Base-by-base conservation (phyloP, 1,140 invertebrate species). In the Drosophila nebulosa region DNA sequence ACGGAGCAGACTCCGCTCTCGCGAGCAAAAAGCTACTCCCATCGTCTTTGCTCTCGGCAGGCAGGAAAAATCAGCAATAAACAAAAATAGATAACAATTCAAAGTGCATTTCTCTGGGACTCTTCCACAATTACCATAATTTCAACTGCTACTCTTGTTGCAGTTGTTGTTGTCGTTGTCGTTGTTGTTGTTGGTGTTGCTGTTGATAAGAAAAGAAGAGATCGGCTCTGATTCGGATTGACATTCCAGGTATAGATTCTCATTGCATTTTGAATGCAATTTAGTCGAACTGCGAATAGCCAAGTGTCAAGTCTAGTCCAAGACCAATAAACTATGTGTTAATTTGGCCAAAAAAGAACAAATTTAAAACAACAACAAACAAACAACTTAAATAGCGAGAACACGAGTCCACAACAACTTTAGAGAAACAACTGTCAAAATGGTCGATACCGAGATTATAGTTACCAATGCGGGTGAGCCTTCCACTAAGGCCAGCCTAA, bases 401-500 rank as follows among this genome's bases (percentile, higher is more conserved):
- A 35, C 6, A 63, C n/a, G 10, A 14, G 16, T n/a, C 10, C 35
- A 51, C 35, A 51, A 50, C 18, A 18, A 68, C 50, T 32, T 55
- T 35, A 24, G 0, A 21, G 32, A 22, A 10, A 36, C 26, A 14
- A 27, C 22, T 24, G 50, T 51, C 18, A 73, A 72, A 60, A 91
- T 91, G 90, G 64, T 60, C 26, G 91, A 91, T 57, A 88, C 90
- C 51, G 90, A 91, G 78, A 91, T 91, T 53, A 83, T 91, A 42
- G 76, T 91, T 35, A 91, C 90, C 63, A 79, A 85, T 52, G 71
- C 88, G 22, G 74, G 66, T n/a, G 89, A 90, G 56, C 78, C 89
- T 0, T 85, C 70, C 7, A 79, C 81, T 14, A 94, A 94, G 90
- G 94, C 94, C 78, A 96, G 94, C 79, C 95, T 98, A 93, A 97